Conservation (phyloP, 2,888 invertebrate genomes). For the Achlya flavicornis region DNA sequence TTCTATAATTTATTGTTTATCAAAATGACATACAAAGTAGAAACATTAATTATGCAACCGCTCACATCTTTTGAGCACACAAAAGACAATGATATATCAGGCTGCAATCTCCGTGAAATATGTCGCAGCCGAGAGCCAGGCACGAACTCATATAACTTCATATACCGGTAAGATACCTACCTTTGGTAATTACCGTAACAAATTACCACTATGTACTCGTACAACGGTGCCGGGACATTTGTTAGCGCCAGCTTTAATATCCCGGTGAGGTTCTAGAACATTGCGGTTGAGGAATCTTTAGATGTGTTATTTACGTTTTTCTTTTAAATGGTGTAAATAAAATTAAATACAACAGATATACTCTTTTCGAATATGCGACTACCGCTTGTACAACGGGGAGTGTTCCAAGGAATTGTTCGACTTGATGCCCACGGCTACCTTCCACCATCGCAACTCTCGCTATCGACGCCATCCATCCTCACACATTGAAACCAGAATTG, state of each 20-base stretch:
- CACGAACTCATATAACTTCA: neutral
- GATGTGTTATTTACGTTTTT: neutral
- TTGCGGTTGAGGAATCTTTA: neutral
- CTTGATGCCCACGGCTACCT: too few relatives aligned
- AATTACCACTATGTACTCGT: slow-evolving; percentile 12
- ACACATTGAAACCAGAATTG: too few relatives aligned
- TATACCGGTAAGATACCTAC: neutral
- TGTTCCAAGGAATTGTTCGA: too few relatives aligned
- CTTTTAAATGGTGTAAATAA: neutral
- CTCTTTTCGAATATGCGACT: too few relatives aligned
- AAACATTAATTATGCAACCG: neutral
- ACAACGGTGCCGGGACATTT: slow-evolving; percentile 10
- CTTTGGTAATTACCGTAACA: slow-evolving; percentile 15
- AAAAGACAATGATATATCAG: neutral
- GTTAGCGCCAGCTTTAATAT: neutral
- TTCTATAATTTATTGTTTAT: neutral
- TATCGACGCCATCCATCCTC: too few relatives aligned
- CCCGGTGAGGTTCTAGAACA: neutral
- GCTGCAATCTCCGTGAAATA: neutral
- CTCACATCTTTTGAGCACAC: neutral
- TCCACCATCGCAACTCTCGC: too few relatives aligned
- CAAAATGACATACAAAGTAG: neutral
- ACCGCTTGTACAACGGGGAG: too few relatives aligned
- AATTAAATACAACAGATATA: too few relatives aligned
- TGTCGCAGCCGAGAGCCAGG: neutral